A percentile compares a stretch with the other conserved stretches of the same genome.
Conservation (phyloP, 1,140 invertebrate species). For the Sarcophaga bullata region DNA sequence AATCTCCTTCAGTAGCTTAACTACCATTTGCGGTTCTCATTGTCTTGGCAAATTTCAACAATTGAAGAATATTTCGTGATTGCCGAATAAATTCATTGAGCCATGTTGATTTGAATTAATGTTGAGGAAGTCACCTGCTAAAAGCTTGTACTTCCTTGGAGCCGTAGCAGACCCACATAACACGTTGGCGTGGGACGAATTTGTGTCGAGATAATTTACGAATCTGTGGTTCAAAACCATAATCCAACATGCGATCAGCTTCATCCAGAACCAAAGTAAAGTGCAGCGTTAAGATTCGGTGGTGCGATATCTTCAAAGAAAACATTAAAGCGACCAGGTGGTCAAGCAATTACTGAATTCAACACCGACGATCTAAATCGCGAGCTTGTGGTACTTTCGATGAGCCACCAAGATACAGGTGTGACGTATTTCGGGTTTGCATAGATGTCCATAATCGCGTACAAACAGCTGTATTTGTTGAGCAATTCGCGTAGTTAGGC, state of each 20-base stretch:
- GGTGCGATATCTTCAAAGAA: conserved; percentile 92
- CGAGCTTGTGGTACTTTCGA: conserved; percentile 93
- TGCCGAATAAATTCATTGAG: conserved; percentile 92
- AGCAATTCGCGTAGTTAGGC: conserved; percentile 94
- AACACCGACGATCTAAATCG: conserved; percentile 89
- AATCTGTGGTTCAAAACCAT: conserved; percentile 99
- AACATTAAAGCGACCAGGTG: conserved; percentile 96
- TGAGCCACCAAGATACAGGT: conserved; percentile 96
- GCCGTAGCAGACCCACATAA: conserved; percentile 99
- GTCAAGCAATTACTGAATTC: conserved; percentile 96
- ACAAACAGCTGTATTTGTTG: conserved; percentile 98
- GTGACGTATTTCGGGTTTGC: conserved; percentile 80
- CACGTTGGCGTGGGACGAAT: conserved; percentile 92
- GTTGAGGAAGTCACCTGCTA: conserved; percentile 94
- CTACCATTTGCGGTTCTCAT: conserved; percentile 85
- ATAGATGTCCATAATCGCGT: conserved; percentile 85
- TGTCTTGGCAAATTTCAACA: conserved; percentile 92
- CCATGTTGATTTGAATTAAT: conserved; percentile 95
- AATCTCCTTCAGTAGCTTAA: conserved; percentile 86
- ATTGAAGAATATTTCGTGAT: conserved; percentile 98
- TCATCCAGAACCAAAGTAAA: conserved; percentile 97
- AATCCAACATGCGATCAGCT: conserved; percentile 88
- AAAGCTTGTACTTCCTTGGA: conserved; percentile 93
- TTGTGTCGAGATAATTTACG: conserved; percentile 95
- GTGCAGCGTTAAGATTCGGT: conserved; percentile 92